Percentiles rank a stretch among this genome's conserved stretches.
Conservation (phyloP, 2,113 vertebrate species). For the Crotalus horridus region DNA sequence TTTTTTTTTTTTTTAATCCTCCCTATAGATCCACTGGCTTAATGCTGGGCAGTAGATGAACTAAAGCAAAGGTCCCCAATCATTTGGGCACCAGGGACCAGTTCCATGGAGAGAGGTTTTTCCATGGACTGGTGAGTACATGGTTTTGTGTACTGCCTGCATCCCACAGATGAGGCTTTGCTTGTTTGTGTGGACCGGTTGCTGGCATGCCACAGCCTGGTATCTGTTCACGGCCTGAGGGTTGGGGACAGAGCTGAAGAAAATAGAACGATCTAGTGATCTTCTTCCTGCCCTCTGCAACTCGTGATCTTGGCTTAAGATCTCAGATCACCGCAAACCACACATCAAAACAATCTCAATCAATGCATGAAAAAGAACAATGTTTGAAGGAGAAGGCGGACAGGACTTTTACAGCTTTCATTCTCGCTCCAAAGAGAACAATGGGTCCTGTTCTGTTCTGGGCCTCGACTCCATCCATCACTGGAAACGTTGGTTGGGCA, state of each 20-base stretch:
- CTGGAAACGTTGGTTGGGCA: constrained; percentile 4
- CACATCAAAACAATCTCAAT: not conserved
- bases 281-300: not conserved
- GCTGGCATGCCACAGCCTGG: no score
- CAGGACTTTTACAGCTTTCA: not conserved
- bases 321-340: not conserved
- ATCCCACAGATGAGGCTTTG: no score
- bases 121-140: no score
- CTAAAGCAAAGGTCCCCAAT: not conserved
- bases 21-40: not conserved
- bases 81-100: no score
- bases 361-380: not conserved
- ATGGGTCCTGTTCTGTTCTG: not conserved
- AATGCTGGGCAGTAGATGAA: not conserved
- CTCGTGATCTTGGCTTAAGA: not conserved
- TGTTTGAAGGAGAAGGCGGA: not conserved
- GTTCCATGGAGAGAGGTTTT: no score
- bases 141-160: no score
- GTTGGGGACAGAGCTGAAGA: not conserved
- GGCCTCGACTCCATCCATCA: not conserved
- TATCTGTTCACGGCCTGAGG: no score
- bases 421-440: not conserved
- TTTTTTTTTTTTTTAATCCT: not conserved
- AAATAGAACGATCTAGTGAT: not conserved
- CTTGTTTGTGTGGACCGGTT: no score